Conservation (phyloP, 2,888 invertebrate species). For the Agrotis exclamationis region DNA sequence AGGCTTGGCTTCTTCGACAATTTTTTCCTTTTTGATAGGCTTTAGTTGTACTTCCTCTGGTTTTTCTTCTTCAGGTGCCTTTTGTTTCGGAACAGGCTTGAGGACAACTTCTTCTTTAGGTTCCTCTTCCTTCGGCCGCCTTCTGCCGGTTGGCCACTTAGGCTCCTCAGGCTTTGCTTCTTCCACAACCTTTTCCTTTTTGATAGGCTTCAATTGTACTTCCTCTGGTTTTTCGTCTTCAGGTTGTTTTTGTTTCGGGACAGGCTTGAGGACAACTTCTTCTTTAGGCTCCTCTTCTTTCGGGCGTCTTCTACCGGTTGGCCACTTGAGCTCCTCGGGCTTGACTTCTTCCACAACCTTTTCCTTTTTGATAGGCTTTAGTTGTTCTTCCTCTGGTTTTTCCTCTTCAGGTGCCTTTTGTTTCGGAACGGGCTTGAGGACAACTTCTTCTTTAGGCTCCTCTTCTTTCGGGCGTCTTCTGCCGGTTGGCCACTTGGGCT, state of each 20-base stretch:
- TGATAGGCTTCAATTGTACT: slow-evolving; percentile 10
- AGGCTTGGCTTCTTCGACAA: slow-evolving; percentile 8
- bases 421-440: no score
- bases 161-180: slow-evolving; percentile 7
- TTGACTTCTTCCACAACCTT: neutral
- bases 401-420: no score
- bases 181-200: slow-evolving; percentile 15
- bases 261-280: slow-evolving; percentile 24
- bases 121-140: no score
- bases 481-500: no score
- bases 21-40: slow-evolving; percentile 16
- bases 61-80: neutral
- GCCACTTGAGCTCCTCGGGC: neutral
- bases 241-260: slow-evolving; percentile 13
- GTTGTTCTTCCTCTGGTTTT: no score
- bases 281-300: slow-evolving; percentile 25
- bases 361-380: slow-evolving; percentile 3
- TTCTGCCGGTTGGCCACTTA: no score
- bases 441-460: no score
- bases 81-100: no score
- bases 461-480: no score
- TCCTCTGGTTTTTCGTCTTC: slow-evolving; percentile 29
- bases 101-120: no score
- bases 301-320: slow-evolving; percentile 9
- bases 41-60: slow-evolving; percentile 15